Evolutionary conservation across 2,113 vertebrate species (phyloP), one percentile per base, ranked within the genome.

Genomic region (Pyxicephalus adspersus): DNA sequence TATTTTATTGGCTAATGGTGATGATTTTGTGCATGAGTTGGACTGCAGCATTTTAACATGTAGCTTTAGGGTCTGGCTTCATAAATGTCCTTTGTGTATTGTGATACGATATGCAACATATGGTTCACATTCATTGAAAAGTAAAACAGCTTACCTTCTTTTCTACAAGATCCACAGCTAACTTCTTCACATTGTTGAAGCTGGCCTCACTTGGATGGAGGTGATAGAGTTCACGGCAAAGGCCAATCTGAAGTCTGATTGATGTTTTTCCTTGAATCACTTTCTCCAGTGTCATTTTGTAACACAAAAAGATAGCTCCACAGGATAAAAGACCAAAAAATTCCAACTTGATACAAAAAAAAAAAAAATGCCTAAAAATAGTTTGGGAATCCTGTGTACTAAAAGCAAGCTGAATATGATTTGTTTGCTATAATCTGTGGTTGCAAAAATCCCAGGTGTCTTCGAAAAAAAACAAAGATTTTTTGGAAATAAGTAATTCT

Each of bases 161-260:
- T 50, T 79, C 76, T 18, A 79, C 76, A 45, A 79, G 76, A 16
- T 79, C 76, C 52, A 79, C 17, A n/a, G 76, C 76, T 34, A 79
- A 28, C 18, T 34, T 79, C 18, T 79, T 79, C 9, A 79, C 29
- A 18, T 31, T 68, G 18, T 9, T 58, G 50, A 18, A 79, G 31
- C 34, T 68, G 18, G 31, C 29, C 8, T 79, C 76, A 28, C 64
- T 68, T 26, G 64, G 76, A 9, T 68, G 76, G 8, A 79, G 64
- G n/a, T 60, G 51, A 38, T 68, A 79, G 22, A 55, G 29, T 23
- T 79, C 76, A 58, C 76, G 76, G 22, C 51, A 79, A 6, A 79
- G 76, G 17, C 76, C 76, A 26, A 79, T 79, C 23, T 79, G 76
- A 57, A 79, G 76, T 22, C 64, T 68, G 23, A 79, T 38, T 26